Conservation (phyloP, 2,113 vertebrate genomes). For the Caretta caretta region DNA sequence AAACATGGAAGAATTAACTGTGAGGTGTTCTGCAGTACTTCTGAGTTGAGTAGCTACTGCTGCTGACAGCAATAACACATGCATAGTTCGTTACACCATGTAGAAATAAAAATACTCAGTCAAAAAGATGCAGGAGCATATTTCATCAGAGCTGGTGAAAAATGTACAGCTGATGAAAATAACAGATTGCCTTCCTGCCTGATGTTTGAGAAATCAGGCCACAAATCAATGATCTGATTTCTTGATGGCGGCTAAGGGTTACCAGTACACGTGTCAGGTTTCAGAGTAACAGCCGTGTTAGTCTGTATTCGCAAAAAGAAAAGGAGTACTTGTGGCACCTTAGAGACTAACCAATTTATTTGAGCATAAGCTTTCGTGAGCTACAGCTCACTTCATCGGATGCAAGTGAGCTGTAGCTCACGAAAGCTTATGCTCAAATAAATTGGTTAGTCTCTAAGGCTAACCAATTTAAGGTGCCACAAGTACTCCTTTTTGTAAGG, state of each 20-base stretch:
- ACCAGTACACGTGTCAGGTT: background rate
- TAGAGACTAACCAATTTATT: too few species aligned
- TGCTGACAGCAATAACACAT: background rate
- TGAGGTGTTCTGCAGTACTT: background rate
- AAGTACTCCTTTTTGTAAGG: too few species aligned
- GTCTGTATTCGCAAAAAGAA: too few species aligned
- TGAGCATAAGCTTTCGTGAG: too few species aligned
- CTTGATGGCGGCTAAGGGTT: background rate
- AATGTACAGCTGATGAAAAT: background rate
- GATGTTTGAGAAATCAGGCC: background rate
- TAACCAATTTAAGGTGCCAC: too few species aligned
- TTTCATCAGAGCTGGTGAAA: background rate
- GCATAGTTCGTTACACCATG: background rate
- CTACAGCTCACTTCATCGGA: too few species aligned
- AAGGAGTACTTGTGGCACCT: too few species aligned
- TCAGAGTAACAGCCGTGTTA: too few species aligned
- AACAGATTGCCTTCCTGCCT: background rate
- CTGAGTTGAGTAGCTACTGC: background rate
- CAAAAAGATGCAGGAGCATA: rapidly evolving
- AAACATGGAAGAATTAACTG: background rate
- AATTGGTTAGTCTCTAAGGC: too few species aligned
- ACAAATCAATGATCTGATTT: background rate
- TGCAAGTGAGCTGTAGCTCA: too few species aligned
- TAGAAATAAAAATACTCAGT: background rate
- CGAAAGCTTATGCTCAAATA: too few species aligned